Conservation (phyloP, 2,113 vertebrate genomes). For the Nematolebias whitei region DNA sequence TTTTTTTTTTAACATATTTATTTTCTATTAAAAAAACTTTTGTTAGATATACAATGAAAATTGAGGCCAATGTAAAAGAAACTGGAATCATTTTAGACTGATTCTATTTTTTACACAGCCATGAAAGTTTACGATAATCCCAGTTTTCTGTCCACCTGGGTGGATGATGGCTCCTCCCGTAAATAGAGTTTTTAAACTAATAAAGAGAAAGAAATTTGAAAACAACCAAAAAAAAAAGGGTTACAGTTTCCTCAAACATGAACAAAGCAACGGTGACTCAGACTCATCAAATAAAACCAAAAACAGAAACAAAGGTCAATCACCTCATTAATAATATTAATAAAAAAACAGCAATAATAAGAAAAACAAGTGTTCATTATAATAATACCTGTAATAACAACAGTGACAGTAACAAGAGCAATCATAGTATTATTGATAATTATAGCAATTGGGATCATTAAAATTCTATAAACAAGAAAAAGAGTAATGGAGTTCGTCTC, state of each 20-base stretch:
- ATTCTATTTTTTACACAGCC: background rate
- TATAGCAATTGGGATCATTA: constrained; percentile 83
- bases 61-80: background rate
- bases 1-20: background rate
- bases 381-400: constrained; percentile 86
- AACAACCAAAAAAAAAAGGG: constrained; percentile 35
- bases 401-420: constrained; percentile 85
- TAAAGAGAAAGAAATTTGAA: constrained; percentile 35
- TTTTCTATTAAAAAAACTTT: background rate
- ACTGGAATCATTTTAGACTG: background rate
- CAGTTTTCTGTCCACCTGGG: constrained; percentile 33
- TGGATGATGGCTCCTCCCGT: constrained; percentile 62
- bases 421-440: constrained; percentile 85
- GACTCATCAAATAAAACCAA: constrained; percentile 72
- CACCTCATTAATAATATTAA: constrained; percentile 80
- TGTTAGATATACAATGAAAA: background rate
- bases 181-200: constrained; percentile 60
- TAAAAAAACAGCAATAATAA: constrained; percentile 44
- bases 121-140: constrained; percentile 2
- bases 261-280: constrained; percentile 65
- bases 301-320: constrained; percentile 71
- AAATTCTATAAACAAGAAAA: constrained; percentile 84
- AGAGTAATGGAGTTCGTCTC: constrained; percentile 82
- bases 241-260: constrained; percentile 70
- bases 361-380: constrained; percentile 80